Evolutionary conservation across 2,888 invertebrate species (phyloP).

Genomic region (Mamestra brassicae): DNA sequence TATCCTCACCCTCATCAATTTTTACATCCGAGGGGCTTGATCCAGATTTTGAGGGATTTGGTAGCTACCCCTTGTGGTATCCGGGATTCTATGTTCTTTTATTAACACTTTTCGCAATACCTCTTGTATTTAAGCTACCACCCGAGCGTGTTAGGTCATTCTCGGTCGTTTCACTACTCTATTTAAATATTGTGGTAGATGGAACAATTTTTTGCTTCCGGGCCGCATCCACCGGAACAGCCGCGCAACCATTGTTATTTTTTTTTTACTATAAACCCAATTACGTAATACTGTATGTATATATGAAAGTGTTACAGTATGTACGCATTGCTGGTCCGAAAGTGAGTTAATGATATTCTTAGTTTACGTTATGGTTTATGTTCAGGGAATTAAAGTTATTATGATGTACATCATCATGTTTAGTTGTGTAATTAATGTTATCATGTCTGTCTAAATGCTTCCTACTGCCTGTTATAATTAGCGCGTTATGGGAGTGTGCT

Average conservation of each 20-base stretch:
- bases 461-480: slow-evolving; percentile 63
- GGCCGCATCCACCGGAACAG: slow-evolving; percentile 72
- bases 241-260: slow-evolving; percentile 72
- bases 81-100: neutral
- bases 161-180: slow-evolving; percentile 39
- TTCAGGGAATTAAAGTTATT: slow-evolving; percentile 65
- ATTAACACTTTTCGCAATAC: neutral
- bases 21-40: neutral
- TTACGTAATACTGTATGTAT: slow-evolving; percentile 75
- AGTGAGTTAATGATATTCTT: slow-evolving; percentile 84
- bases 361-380: slow-evolving; percentile 56
- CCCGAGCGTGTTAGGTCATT: slow-evolving; percentile 16
- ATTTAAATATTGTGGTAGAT: slow-evolving; percentile 57
- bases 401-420: slow-evolving; percentile 50
- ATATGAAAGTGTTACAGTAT: slow-evolving; percentile 81
- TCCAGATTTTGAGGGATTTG: neutral
- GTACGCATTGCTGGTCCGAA: slow-evolving; percentile 80
- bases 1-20: neutral
- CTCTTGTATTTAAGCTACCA: neutral
- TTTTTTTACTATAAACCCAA: slow-evolving; percentile 66
- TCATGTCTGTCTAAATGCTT: slow-evolving; percentile 62
- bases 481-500: slow-evolving; percentile 58
- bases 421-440: slow-evolving; percentile 63
- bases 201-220: slow-evolving; percentile 70
- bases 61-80: neutral